Percentiles rank a stretch among this genome's conserved stretches.
These are phyloP conservation scores for Trichogramma dendrolimi DNA, from an alignment of 2,888 invertebrate genomes.

Conservation along the genomic window DNA sequence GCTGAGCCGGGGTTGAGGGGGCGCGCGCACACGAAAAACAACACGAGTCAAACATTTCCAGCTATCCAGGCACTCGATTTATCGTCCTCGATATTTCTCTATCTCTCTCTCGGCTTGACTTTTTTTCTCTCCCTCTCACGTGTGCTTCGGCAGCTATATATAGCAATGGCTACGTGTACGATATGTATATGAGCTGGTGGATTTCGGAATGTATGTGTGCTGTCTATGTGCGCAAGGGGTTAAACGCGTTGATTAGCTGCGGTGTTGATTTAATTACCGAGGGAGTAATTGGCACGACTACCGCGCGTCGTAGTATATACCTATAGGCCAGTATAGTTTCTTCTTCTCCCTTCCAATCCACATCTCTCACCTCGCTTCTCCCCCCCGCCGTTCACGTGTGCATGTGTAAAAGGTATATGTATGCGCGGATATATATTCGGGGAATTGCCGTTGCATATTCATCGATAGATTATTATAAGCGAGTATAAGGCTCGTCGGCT, in stretches of 20 bases:
- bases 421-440: not conserved
- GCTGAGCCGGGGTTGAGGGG: no score
- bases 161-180: no score
- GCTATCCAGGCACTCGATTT: no score
- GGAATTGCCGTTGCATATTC: constrained; percentile 46
- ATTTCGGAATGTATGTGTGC: not conserved
- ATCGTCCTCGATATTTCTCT: no score
- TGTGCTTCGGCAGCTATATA: no score
- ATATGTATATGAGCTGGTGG: no score
- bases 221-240: constrained; percentile 32
- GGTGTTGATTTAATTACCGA: constrained; percentile 51
- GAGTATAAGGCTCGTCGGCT: constrained; percentile 21
- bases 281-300: constrained; percentile 49
- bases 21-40: no score
- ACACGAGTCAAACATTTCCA: no score
- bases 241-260: constrained; percentile 45
- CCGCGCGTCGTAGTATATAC: constrained; percentile 28
- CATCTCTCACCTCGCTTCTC: constrained; percentile 11
- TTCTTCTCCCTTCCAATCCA: constrained; percentile 21
- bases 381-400: not conserved
- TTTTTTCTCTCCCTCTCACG: constrained; percentile 27
- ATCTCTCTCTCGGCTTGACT: no score
- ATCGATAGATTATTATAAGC: constrained; percentile 42
- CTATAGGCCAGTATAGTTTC: not conserved
- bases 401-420: not conserved